These are phyloP conservation scores for Sus scrofa DNA, from an alignment of 2,113 vertebrate species.

Conservation along the genomic window T2T-Sscrofa CM000812.6:69021501-69022000, in stretches of 20 bases:
- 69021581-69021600: constrained; percentile 69
- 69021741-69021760: constrained; percentile 59
- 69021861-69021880: neutral
- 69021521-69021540: constrained; percentile 83
- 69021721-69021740: neutral
- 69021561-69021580: constrained; percentile 70
- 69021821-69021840: neutral
- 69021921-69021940: neutral
- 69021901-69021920: neutral
- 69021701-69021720: constrained; percentile 42
- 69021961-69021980: neutral
- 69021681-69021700: constrained; percentile 44
- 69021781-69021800: neutral
- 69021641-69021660: constrained; percentile 55
- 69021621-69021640: constrained; percentile 17
- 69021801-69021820: neutral
- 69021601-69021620: constrained; percentile 47
- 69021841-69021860: neutral
- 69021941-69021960: neutral
- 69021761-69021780: constrained; percentile 16
- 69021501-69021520: constrained; percentile 85
- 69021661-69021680: constrained; percentile 27
- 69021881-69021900: neutral
- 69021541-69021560: constrained; percentile 80
- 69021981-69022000: constrained; percentile 20